A percentile compares a stretch with the other conserved stretches of the same genome.
phyloP scores from a whole-genome alignment of 2,113 vertebrate species.

The Rallus limicola region DNA sequence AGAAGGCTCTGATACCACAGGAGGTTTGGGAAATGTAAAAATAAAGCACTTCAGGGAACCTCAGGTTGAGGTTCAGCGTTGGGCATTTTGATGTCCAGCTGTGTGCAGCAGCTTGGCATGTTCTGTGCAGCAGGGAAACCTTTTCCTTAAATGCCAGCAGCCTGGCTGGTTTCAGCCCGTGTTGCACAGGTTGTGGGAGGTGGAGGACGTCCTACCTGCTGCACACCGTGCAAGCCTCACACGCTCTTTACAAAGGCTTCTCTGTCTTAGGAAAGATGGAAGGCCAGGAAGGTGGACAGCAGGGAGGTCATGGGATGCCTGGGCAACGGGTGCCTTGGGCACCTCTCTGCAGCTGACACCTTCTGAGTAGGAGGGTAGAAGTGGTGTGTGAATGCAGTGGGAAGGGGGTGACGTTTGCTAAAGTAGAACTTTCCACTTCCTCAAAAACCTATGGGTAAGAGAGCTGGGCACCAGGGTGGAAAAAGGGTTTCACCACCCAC shows the following conservation, averaged over 20 bases:
- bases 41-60: neutral
- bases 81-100: neutral
- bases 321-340: accelerated
- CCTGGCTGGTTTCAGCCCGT: neutral
- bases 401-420: neutral
- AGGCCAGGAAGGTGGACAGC: neutral
- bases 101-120: neutral
- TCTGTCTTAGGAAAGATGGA: neutral
- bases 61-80: neutral
- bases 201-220: neutral
- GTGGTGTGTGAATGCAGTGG: neutral
- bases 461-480: neutral
- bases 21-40: neutral
- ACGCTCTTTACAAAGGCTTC: neutral
- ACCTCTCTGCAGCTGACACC: neutral
- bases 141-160: neutral
- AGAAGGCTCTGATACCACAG: neutral
- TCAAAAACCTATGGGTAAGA: neutral
- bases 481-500: neutral
- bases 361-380: neutral
- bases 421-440: neutral
- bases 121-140: neutral
- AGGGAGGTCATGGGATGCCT: neutral
- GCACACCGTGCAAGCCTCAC: accelerated
- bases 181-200: neutral